phyloP scores from a whole-genome alignment of 2,113 vertebrate species.

The Opisthocomus hoazin region DNA sequence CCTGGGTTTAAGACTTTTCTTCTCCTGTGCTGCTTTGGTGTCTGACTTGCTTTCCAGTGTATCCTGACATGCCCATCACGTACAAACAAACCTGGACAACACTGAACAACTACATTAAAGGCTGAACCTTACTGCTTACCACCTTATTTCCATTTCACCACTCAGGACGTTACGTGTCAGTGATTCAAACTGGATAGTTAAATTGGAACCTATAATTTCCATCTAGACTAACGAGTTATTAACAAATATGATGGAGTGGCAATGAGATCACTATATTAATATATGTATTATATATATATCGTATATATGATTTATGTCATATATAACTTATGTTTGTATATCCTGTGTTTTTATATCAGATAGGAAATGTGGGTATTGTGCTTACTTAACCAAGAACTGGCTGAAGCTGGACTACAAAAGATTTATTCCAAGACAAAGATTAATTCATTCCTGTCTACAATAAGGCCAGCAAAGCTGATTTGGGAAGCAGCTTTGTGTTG shows the following conservation, averaged over 20 bases:
- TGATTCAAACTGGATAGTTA: not conserved
- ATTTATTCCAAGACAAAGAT: not conserved
- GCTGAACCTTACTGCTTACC: not conserved
- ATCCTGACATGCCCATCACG: not conserved
- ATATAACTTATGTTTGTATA: not conserved
- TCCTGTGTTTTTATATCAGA: not conserved
- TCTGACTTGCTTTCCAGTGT: not conserved
- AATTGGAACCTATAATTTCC: not conserved
- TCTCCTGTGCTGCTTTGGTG: not conserved
- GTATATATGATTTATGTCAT: not conserved
- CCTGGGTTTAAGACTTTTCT: not conserved
- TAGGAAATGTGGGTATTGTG: not conserved
- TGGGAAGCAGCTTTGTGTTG: not conserved
- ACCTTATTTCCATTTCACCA: not conserved
- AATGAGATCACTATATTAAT: not conserved
- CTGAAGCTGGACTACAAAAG: not conserved
- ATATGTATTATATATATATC: not conserved
- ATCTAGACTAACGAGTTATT: not conserved
- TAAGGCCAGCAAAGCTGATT: not conserved
- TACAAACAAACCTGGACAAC: not conserved
- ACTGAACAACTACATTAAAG: not conserved
- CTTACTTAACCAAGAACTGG: not conserved
- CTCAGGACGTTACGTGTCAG: not conserved
- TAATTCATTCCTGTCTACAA: not conserved
- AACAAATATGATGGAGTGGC: not conserved